Evolutionary conservation across 2,113 vertebrate genomes (phyloP), one percentile per base, ranked within the genome.

Genomic region (Serilophus lunatus): DNA sequence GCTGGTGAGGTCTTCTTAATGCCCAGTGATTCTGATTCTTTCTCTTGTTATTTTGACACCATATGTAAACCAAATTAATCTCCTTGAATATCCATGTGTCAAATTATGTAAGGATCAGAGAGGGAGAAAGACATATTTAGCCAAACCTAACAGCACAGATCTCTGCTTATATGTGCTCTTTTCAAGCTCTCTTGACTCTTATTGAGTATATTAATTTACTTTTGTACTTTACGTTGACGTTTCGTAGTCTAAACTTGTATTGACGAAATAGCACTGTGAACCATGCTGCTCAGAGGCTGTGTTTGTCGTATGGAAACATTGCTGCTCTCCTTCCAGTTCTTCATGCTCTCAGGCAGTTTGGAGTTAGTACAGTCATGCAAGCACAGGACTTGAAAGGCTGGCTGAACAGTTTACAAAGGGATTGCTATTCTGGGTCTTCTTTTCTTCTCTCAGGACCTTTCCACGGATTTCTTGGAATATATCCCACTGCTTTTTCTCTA

Each of bases 331-430:
- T n/a, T 35, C 26, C 54, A 18, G 36, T 53, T 79, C 16, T 36
- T 45, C 56, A 3, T 1, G 18, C 45, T 91, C 29, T 70, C 78
- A 0, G 0, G 35, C 47, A 11, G 16, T 14, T 7, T 1, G 60
- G 45, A 23, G 33, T 26, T 59, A 10, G 47, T 13, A 19, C n/a
- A 45, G 64, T 44, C 23, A 1, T 57, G 42, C 33, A 77, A 54
- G 44, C 42, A 24, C 65, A 24, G 63, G 60, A 47, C 47, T 78
- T 63, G n/a, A 74, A 47, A 77, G 63, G 19, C 24, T 60, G 44
- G 7, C 33, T 44, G 47, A 49, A 22, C 36, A 35, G 23, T 49
- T 70, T 77, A 51, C 49, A 50, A 59, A 70, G 15, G 50, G 9
- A 86, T 26, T 3, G 2, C 9, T 82, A 0, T 36, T 83, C 78